Percentiles rank a stretch among this genome's conserved stretches.
Conservation (phyloP, 2,888 invertebrate species). For the Colletes collaris region DNA sequence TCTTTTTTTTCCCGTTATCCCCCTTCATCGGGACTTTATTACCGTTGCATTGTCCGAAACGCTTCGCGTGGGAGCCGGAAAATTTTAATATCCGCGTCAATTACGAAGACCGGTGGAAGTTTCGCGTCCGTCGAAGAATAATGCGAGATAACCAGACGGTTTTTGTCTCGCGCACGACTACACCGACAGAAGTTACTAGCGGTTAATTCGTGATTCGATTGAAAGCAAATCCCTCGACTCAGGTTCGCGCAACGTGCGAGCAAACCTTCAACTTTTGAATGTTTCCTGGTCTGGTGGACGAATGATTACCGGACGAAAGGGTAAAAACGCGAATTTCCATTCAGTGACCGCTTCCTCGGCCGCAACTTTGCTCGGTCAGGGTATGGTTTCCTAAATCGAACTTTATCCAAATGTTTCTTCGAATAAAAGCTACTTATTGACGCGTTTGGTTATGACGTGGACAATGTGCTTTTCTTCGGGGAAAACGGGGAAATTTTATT, state of each 20-base stretch:
- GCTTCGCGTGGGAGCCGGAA: slow-evolving; percentile 11
- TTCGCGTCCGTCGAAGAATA: slow-evolving; percentile 19
- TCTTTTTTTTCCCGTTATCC: slow-evolving; percentile 19
- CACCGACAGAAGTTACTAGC: slow-evolving; percentile 23
- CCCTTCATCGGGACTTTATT: slow-evolving; percentile 19
- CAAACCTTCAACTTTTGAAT: slow-evolving; percentile 33
- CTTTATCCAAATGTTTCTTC: too few relatives aligned
- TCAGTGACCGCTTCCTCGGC: slow-evolving; percentile 22
- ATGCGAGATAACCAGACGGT: slow-evolving; percentile 34
- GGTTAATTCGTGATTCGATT: slow-evolving; percentile 40
- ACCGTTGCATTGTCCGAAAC: slow-evolving; percentile 27
- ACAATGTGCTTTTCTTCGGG: too few relatives aligned
- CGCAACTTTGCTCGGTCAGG: slow-evolving; percentile 18
- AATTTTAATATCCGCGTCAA: slow-evolving; percentile 49
- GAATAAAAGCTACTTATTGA: too few relatives aligned
- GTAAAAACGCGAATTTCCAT: slow-evolving; percentile 18
- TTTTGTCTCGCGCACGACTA: slow-evolving; percentile 11
- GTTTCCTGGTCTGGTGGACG: slow-evolving; percentile 25
- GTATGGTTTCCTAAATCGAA: too few relatives aligned
- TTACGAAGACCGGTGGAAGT: slow-evolving; percentile 28
- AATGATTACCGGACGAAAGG: slow-evolving; percentile 8
- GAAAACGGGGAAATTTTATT: too few relatives aligned
- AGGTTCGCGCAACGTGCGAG: slow-evolving; percentile 26
- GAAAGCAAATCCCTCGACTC: slow-evolving; percentile 38
- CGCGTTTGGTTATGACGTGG: too few relatives aligned